These are phyloP conservation scores for Ceratoteleas bidentatus DNA, from an alignment of 1,140 invertebrate species.

Conservation along the genomic window DNA sequence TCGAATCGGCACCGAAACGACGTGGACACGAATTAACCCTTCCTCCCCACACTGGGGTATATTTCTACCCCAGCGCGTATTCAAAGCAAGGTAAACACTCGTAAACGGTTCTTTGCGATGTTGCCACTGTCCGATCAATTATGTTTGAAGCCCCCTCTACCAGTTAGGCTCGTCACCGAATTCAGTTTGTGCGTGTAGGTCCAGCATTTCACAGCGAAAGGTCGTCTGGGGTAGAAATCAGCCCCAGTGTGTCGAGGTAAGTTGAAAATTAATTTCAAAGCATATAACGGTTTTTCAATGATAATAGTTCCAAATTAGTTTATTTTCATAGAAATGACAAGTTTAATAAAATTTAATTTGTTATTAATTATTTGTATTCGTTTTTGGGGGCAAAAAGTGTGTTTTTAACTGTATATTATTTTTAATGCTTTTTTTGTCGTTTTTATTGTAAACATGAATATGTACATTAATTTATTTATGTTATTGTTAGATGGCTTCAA, in stretches of 20 bases:
- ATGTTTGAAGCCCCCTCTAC: neutral
- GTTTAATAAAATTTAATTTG: neutral
- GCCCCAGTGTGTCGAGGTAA: neutral
- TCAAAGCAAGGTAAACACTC: too few relatives aligned
- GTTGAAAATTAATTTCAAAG: slow-evolving; percentile 4
- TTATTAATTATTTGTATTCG: neutral
- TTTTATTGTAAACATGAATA: neutral
- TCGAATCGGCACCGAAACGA: too few relatives aligned
- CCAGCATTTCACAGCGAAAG: neutral
- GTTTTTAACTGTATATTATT: neutral
- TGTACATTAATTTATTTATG: slow-evolving; percentile 1
- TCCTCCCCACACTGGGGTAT: too few relatives aligned
- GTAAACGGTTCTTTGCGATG: too few relatives aligned
- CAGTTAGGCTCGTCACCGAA: neutral
- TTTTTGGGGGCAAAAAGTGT: neutral
- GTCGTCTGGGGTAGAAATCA: neutral
- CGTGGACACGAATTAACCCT: too few relatives aligned
- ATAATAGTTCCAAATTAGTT: slow-evolving; percentile 2
- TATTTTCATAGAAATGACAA: neutral
- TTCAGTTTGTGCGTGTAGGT: neutral
- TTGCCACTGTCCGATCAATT: too few relatives aligned
- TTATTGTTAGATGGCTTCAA: neutral
- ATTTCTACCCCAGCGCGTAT: too few relatives aligned
- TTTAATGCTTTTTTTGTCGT: slow-evolving; percentile 3
- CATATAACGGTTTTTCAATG: neutral